These are phyloP conservation scores for Sebastolobus altivelis DNA, from an alignment of 2,797 vertebrate genomes.

Conservation along the genomic window DNA sequence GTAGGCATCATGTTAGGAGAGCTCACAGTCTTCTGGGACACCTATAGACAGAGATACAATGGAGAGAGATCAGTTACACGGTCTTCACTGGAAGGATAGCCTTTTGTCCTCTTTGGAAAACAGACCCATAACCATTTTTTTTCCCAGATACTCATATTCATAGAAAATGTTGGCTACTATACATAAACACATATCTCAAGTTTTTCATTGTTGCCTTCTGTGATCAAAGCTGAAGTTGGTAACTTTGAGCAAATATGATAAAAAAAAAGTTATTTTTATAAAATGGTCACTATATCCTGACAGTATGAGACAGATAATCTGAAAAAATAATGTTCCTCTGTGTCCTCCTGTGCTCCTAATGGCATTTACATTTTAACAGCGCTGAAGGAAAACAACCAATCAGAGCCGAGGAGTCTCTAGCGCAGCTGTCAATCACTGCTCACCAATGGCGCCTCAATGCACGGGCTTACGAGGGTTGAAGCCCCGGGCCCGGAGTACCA, in stretches of 20 bases:
- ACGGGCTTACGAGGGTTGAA: too few species aligned
- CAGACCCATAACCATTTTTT: neutral
- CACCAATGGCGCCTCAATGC: too few species aligned
- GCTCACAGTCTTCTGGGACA: constrained; percentile 38
- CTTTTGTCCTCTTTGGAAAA: constrained; percentile 40
- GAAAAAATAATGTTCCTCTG: neutral
- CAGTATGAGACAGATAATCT: neutral
- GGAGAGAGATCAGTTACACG: constrained; percentile 41
- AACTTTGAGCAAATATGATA: neutral
- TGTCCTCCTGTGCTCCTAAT: neutral
- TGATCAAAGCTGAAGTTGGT: neutral
- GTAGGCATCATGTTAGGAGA: constrained; percentile 72
- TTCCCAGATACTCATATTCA: constrained; percentile 24
- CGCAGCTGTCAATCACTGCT: neutral
- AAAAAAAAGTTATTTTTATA: neutral
- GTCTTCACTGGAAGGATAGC: constrained; percentile 9
- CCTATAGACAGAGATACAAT: constrained; percentile 43
- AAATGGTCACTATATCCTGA: neutral
- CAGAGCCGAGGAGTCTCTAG: neutral
- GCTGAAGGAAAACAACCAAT: neutral
- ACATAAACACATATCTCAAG: neutral
- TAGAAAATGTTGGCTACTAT: neutral
- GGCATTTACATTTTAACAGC: neutral
- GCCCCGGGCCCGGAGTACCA: too few species aligned
- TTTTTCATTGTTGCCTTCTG: neutral